Percentiles rank a stretch among this genome's conserved stretches.
Evolutionary conservation across 1,140 invertebrate genomes (phyloP).

Genomic region (Centruroides sculpturatus): DNA sequence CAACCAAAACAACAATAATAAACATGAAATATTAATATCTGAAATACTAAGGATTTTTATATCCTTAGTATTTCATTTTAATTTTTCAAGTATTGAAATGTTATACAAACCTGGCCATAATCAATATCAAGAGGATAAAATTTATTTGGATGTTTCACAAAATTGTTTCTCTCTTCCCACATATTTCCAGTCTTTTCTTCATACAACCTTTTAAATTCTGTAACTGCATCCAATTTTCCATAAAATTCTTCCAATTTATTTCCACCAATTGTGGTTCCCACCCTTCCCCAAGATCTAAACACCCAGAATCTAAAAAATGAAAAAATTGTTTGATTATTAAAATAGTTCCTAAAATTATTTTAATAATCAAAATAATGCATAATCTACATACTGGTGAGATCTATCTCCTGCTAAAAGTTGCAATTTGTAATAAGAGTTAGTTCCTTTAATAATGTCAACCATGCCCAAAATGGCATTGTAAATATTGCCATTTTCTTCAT

Average conservation of each 20-base stretch:
- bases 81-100: too few relatives aligned
- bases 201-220: conserved; percentile 52
- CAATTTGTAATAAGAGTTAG: conserved; percentile 91
- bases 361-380: conserved; percentile 7
- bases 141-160: conserved; percentile 61
- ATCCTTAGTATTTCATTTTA: too few relatives aligned
- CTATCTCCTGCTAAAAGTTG: conserved; percentile 69
- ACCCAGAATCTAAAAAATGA: conserved; percentile 46
- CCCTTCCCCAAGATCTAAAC: conserved; percentile 86
- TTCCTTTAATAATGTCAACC: conserved; percentile 69
- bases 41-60: too few relatives aligned
- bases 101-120: conserved; percentile 33
- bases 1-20: too few relatives aligned
- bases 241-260: conserved; percentile 50
- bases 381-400: too few relatives aligned
- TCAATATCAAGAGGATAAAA: conserved; percentile 87
- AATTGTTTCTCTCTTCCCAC: conserved; percentile 51
- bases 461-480: conserved; percentile 64
- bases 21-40: too few relatives aligned
- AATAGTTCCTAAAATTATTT: neutral
- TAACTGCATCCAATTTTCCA: conserved; percentile 44
- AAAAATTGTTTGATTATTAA: neutral
- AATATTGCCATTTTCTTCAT: conserved; percentile 36
- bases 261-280: conserved; percentile 81
- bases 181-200: conserved; percentile 71